Base-by-base conservation (phyloP, 2,888 invertebrate species). In the Alloscopus bannaensis region DNA sequence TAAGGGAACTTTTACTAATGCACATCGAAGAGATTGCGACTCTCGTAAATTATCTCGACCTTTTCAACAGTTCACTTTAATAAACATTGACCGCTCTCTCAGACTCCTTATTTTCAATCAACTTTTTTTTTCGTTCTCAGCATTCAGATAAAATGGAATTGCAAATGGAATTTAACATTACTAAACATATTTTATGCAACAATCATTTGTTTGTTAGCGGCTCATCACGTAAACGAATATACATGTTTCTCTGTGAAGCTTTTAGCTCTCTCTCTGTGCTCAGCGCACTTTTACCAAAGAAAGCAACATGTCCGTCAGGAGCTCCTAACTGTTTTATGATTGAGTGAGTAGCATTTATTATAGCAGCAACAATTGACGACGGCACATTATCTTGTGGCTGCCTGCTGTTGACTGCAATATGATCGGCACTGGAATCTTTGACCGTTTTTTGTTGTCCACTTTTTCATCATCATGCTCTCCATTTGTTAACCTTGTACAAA, bases 271-370 rank as follows among this genome's bases (percentile, higher is more conserved):
- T 36, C 36, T 8, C 6, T 36, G 13, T 36, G 36, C 36, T 36
- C 8, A 47, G 3, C 47, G 47, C 36, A 36, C 60, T 72, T 73
- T 73, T 73, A 65, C 73, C 31, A 45, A 36, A 65, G 65, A 73
- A 73, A 64, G 16, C n/a, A 11, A n/a, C 45, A 4, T n/a, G 45
- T 29, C 47, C 65, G 45, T 57, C 36, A 50, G 40, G 64, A 45
- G 55, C 36, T 42, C 36, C 73, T 73, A 73, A 73, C 73, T 73
- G 73, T 73, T 73, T 65, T 73, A 73, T 73, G 73, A 73, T 57
- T 64, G 55, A 65, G 50, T 42, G 62, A 29, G 55, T 72, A 72
- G 47, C 72, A 64, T 72, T 72, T 72, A 55, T 71, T 71, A 55
- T 36, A 8, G 8, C 36, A 64, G 47, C 40, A 40, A 50, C 18